Base-by-base conservation (phyloP, 1,140 invertebrate genomes). In the Trypoxylus dichotomus region DNA sequence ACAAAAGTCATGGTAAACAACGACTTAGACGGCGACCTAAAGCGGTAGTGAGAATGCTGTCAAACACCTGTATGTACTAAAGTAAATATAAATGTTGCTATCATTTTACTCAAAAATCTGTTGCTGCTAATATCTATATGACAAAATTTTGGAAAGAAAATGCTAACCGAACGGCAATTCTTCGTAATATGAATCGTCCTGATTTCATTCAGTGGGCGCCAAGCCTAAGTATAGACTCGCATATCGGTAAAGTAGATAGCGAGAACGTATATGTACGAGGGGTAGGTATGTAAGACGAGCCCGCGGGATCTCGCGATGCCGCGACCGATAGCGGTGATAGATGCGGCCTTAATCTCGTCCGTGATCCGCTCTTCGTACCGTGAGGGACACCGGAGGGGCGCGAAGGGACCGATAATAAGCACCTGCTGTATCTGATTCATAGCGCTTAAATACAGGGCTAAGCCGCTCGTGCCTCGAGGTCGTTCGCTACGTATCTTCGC, bases 401-500 rank as follows among this genome's bases (percentile, higher is more conserved):
- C 60, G 32, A 63, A 63, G 27, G 76, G 76, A 60, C 29, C 32
- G 29, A 21, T 74, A 76, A 76, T 76, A 76, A 76, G 37, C 76
- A 76, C 76, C 76, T 76, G 76, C 76, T 76, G 58, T 76, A 76
- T 76, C 76, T 76, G 76, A 76, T 76, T 76, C 76, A 76, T 76
- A 63, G 60, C 76, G 60, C 21, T 63, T 76, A 76, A 76, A 71
- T 76, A 76, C 60, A 76, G 76, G 76, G 60, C 76, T 76, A 76
- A 76, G 60, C 76, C 76, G 76, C 76, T 76, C 60, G 60, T 76
- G 76, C 76, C 76, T 60, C 60, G 54, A n/a, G 76, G 27, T 76
- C 76, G 60, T 76, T n/a, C 76, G 27, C 60, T 41, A 76, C 68
- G 41, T 74, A 74, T 74, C 37, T 74, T 74, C 72, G 72, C 32